Evolutionary conservation across 2,888 invertebrate genomes (phyloP).

Genomic region (Globia sparganii): DNA sequence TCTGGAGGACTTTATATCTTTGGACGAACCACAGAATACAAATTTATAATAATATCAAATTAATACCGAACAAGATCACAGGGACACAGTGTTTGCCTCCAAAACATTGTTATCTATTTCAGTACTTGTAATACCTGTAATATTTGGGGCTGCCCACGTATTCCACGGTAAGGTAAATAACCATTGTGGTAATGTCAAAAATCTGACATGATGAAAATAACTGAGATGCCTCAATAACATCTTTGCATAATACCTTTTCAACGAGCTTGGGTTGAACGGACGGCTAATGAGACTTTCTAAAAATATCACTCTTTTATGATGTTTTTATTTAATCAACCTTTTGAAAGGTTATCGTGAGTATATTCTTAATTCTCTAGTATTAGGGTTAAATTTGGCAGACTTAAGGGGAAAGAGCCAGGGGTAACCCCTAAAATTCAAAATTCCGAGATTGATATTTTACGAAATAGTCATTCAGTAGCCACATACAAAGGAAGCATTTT

Average conservation of each 20-base stretch:
- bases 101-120: constrained; percentile 26
- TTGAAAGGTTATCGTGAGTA: constrained; percentile 9
- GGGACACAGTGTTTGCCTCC: background rate
- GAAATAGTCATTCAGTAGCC: too few relatives aligned
- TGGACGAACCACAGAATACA: background rate
- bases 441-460: too few relatives aligned
- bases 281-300: constrained; percentile 1
- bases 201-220: constrained; percentile 68
- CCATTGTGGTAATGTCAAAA: constrained; percentile 66
- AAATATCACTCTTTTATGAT: background rate
- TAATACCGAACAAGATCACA: constrained; percentile 1
- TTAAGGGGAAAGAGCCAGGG: background rate
- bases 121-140: constrained; percentile 13
- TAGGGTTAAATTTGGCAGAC: background rate
- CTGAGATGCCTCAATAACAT: constrained; percentile 72
- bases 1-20: background rate
- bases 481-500: too few relatives aligned
- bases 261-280: constrained; percentile 56
- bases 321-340: constrained; percentile 14
- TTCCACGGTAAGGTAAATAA: constrained; percentile 28
- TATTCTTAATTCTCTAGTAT: background rate
- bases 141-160: constrained; percentile 33
- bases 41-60: background rate
- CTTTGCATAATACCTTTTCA: constrained; percentile 72
- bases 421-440: too few relatives aligned